phyloP scores from a whole-genome alignment of 2,888 invertebrate species.

The Ophion costatus region DNA sequence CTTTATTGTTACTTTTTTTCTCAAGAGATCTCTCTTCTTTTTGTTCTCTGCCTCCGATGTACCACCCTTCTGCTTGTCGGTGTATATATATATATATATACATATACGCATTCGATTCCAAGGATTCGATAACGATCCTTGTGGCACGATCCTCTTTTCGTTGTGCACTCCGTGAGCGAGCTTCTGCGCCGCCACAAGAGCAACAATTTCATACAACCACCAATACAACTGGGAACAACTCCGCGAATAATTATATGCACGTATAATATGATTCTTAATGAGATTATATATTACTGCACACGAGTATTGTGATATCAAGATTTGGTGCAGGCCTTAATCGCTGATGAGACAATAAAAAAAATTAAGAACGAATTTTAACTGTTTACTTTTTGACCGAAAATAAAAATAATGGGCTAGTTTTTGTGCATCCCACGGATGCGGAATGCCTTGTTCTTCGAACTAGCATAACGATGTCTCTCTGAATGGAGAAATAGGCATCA shows the following conservation, averaged over 20 bases:
- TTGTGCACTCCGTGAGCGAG: conserved; percentile 36
- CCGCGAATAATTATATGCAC: background rate
- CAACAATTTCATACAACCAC: conserved; percentile 43
- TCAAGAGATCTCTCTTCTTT: conserved; percentile 48
- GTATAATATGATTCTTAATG: background rate
- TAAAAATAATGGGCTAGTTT: no score
- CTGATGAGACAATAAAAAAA: background rate
- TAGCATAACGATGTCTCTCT: no score
- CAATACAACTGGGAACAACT: background rate
- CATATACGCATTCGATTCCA: conserved; percentile 73
- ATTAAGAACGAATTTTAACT: background rate
- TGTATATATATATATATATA: conserved; percentile 2
- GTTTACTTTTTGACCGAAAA: no score
- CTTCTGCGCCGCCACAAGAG: conserved; percentile 30
- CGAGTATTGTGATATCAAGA: no score
- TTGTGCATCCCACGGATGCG: no score
- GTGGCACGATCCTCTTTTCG: conserved; percentile 66
- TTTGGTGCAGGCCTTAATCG: no score
- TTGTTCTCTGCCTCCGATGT: conserved; percentile 32
- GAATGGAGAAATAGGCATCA: no score
- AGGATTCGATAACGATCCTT: conserved; percentile 77
- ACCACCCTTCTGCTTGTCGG: conserved; percentile 11
- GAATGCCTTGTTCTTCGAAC: no score
- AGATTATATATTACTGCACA: background rate
- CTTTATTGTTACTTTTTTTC: conserved; percentile 65